Evolutionary conservation across 2,888 invertebrate genomes (phyloP).

Genomic region (Podotricha telesiphe): DNA sequence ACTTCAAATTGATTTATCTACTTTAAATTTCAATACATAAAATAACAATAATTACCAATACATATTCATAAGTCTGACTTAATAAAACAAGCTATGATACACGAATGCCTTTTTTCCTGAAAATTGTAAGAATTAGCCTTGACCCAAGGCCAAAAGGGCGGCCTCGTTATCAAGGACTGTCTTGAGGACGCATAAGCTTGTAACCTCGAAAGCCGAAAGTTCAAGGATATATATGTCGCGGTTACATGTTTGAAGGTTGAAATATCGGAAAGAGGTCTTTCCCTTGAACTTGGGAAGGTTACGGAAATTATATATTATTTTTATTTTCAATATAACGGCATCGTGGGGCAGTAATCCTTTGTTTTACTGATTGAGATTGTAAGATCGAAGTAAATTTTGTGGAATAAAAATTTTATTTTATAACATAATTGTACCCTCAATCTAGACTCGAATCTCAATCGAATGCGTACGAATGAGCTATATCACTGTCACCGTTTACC

Average conservation of each 20-base stretch:
- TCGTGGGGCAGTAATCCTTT: neutral
- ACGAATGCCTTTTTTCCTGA: no score
- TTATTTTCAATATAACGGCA: neutral
- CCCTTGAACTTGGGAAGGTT: constrained; percentile 33
- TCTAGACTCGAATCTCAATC: no score
- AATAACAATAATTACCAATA: neutral
- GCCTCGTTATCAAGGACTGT: constrained; percentile 24
- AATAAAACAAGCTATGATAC: neutral
- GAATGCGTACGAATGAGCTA: no score
- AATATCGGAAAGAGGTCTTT: neutral
- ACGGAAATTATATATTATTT: neutral
- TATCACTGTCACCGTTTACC: no score
- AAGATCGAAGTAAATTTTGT: no score
- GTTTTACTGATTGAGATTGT: no score
- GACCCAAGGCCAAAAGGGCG: neutral
- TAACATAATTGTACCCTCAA: no score
- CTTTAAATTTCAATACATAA: no score
- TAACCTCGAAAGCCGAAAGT: constrained; percentile 25
- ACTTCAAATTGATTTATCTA: no score
- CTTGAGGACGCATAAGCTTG: neutral
- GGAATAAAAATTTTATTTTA: no score
- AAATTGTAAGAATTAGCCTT: no score
- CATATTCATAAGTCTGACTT: neutral
- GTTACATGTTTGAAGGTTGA: constrained; percentile 22
- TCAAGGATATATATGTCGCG: constrained; percentile 31